phyloP scores from a whole-genome alignment of 2,797 vertebrate species.

The Hyperoplus immaculatus region DNA sequence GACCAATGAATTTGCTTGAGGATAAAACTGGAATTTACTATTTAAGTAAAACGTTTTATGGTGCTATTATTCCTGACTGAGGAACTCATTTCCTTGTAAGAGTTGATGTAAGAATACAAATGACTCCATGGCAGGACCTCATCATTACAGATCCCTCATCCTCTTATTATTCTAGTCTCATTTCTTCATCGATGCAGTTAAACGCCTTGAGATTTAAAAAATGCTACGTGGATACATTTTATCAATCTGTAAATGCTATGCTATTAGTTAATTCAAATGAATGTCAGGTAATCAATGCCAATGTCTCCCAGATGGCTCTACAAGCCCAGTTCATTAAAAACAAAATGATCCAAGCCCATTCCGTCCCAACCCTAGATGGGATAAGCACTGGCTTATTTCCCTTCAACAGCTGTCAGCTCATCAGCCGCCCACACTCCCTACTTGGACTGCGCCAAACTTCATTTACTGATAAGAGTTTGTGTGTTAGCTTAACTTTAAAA shows the following conservation, averaged over 20 bases:
- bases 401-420: slow-evolving; percentile 81
- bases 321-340: slow-evolving; percentile 80
- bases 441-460: slow-evolving; percentile 44
- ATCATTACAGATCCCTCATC: slow-evolving; percentile 13
- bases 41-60: slow-evolving; percentile 66
- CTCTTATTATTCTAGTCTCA: slow-evolving; percentile 40
- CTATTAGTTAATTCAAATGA: slow-evolving; percentile 71
- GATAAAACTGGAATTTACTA: slow-evolving; percentile 64
- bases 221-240: slow-evolving; percentile 28
- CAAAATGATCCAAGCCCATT: slow-evolving; percentile 48
- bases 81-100: slow-evolving; percentile 32
- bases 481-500: slow-evolving; percentile 45
- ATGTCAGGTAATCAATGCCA: slow-evolving; percentile 80
- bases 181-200: slow-evolving; percentile 17
- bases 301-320: slow-evolving; percentile 69
- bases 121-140: slow-evolving; percentile 13
- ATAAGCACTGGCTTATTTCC: slow-evolving; percentile 77
- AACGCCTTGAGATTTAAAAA: slow-evolving; percentile 13
- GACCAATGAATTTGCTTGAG: slow-evolving; percentile 53
- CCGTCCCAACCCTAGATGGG: slow-evolving; percentile 48
- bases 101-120: slow-evolving; percentile 63
- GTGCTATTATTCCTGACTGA: slow-evolving; percentile 24
- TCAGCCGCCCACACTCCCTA: slow-evolving; percentile 53
- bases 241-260: slow-evolving; percentile 43
- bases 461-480: slow-evolving; percentile 58